These are phyloP conservation scores for Dendrolimus pini DNA, from an alignment of 2,888 invertebrate species.

Conservation along the genomic window DNA sequence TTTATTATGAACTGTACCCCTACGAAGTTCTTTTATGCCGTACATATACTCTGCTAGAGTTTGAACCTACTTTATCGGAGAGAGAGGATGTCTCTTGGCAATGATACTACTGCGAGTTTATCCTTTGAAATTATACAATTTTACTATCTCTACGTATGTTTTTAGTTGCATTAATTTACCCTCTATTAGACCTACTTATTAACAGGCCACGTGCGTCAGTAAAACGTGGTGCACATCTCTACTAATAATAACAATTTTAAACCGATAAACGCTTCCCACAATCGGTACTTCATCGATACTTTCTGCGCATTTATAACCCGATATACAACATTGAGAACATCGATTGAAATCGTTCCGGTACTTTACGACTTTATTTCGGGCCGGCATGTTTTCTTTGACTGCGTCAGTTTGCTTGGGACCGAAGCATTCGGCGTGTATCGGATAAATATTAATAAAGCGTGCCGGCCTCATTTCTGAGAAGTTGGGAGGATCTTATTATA, in stretches of 20 bases:
- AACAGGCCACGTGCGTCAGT: slow-evolving; percentile 26
- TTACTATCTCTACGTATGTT: neutral
- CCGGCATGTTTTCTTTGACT: slow-evolving; percentile 71
- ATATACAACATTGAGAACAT: slow-evolving; percentile 60
- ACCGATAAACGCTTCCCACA: slow-evolving; percentile 45
- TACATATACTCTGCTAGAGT: too few species aligned
- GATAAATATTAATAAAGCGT: slow-evolving; percentile 76
- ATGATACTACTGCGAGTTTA: too few species aligned
- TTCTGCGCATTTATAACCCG: slow-evolving; percentile 59
- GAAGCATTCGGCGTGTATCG: slow-evolving; percentile 63
- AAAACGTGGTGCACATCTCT: slow-evolving; percentile 29
- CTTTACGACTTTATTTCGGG: slow-evolving; percentile 75
- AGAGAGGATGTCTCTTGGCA: too few species aligned
- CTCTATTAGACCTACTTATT: neutral
- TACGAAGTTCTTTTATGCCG: too few species aligned
- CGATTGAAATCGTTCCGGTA: slow-evolving; percentile 70
- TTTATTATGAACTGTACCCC: too few species aligned
- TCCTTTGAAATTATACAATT: too few species aligned
- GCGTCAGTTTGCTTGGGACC: slow-evolving; percentile 70
- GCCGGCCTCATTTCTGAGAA: slow-evolving; percentile 74
- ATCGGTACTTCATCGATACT: slow-evolving; percentile 51
- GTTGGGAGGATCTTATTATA: slow-evolving; percentile 75
- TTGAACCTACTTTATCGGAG: too few species aligned
- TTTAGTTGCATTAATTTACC: neutral
- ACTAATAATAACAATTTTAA: slow-evolving; percentile 26